phyloP scores from a whole-genome alignment of 1,140 invertebrate genomes.

The Yoshiicerus persimilis region DNA sequence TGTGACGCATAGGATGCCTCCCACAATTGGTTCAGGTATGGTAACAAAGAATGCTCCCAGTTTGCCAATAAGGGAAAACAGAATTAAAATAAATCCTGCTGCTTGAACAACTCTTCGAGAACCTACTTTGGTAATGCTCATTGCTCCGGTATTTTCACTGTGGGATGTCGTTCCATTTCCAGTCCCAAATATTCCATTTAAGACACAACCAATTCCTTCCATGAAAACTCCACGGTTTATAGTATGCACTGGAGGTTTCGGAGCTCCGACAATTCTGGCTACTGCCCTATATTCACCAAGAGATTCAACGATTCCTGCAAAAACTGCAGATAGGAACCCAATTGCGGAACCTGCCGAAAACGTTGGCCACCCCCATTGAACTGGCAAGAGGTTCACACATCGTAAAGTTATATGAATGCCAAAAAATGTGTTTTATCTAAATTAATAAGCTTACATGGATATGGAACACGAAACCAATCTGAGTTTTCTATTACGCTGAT shows the following conservation, averaged over 20 bases:
- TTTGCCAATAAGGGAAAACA: slow-evolving; percentile 55
- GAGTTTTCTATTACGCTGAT: slow-evolving; percentile 68
- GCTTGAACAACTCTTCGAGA: slow-evolving; percentile 57
- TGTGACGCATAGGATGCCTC: slow-evolving; percentile 56
- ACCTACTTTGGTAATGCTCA: slow-evolving; percentile 60
- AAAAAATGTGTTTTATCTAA: background rate
- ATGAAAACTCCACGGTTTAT: slow-evolving; percentile 59
- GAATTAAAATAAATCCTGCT: slow-evolving; percentile 54
- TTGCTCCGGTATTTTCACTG: slow-evolving; percentile 59
- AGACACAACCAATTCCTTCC: slow-evolving; percentile 58
- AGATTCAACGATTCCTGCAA: slow-evolving; percentile 82
- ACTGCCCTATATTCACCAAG: slow-evolving; percentile 86
- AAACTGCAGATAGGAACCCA: slow-evolving; percentile 77
- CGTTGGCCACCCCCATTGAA: slow-evolving; percentile 82
- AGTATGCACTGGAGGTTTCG: slow-evolving; percentile 52
- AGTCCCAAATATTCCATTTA: slow-evolving; percentile 56
- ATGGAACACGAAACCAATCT: slow-evolving; percentile 74
- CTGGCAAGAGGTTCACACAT: slow-evolving; percentile 53
- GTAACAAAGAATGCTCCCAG: slow-evolving; percentile 58
- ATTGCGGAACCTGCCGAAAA: slow-evolving; percentile 71
- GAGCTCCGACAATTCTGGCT: slow-evolving; percentile 66
- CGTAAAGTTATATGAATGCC: background rate
- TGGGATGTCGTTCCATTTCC: slow-evolving; percentile 52
- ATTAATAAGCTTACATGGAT: slow-evolving; percentile 56
- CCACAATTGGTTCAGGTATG: slow-evolving; percentile 59